A percentile compares a stretch with the other conserved stretches of the same genome.
These are phyloP conservation scores for Monopterus albus DNA, from an alignment of 2,113 vertebrate genomes.

Conservation along the genomic window DNA sequence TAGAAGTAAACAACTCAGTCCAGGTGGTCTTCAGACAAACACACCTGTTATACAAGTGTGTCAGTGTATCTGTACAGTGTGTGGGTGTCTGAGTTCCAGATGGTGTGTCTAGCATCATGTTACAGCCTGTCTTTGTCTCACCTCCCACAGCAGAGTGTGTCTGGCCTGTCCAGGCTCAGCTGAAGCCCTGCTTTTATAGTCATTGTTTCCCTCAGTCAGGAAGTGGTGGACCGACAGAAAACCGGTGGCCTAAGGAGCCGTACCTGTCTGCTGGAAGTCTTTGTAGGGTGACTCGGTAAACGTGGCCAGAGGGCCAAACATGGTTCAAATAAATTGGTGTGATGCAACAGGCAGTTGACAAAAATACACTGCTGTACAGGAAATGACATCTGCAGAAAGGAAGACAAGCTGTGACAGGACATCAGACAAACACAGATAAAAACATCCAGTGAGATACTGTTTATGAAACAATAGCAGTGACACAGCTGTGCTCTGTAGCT, in stretches of 20 bases:
- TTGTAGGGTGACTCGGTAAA: neutral
- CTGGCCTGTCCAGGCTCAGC: slow-evolving; percentile 51
- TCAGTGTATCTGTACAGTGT: slow-evolving; percentile 5
- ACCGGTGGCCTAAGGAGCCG: slow-evolving; percentile 36
- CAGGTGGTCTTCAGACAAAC: slow-evolving; percentile 18
- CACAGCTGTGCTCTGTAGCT: neutral
- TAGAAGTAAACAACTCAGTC: slow-evolving; percentile 30
- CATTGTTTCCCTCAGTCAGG: slow-evolving; percentile 60
- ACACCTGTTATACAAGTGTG: slow-evolving; percentile 29
- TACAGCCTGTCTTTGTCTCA: slow-evolving; percentile 72
- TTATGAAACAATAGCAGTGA: neutral
- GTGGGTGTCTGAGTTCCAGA: slow-evolving; percentile 61
- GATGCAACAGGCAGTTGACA: neutral
- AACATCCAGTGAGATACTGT: too few species aligned
- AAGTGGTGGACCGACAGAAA: slow-evolving; percentile 48
- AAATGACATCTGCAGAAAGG: slow-evolving; percentile 36
- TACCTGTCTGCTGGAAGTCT: neutral
- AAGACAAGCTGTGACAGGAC: neutral
- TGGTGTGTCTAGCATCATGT: slow-evolving; percentile 68
- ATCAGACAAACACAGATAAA: neutral
- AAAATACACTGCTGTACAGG: slow-evolving; percentile 14
- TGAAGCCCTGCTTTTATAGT: slow-evolving; percentile 47
- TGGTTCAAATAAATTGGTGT: slow-evolving; percentile 24
- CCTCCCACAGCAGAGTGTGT: slow-evolving; percentile 53
- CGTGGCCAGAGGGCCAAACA: slow-evolving; percentile 13